Evolutionary conservation across 2,113 vertebrate species (phyloP), one percentile per base, ranked within the genome.

Genomic region (Anoplopoma fimbria): DNA sequence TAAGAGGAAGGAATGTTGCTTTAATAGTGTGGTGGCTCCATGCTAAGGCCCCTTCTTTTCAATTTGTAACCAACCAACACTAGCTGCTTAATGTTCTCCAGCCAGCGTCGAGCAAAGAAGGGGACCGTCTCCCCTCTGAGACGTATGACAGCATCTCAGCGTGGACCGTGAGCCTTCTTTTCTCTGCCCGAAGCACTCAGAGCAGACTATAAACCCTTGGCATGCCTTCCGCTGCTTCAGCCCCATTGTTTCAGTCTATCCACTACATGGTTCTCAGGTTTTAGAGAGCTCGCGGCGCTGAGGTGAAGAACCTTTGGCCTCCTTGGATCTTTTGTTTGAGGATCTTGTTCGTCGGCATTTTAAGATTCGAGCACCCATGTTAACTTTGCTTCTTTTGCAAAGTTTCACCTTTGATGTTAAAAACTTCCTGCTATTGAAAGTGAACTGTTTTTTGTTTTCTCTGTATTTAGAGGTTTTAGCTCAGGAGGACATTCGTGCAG

Each of bases 1-100:
- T 92, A 84, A 92, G 86, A 85, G 91, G 87, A 95, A 95, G 92
- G 91, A 95, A 95, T 95, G 93, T 61, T 93, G 87, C 79, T 95
- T 92, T 95, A 94, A 93, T 94, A 88, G 93, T 90, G 88, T 86
- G 91, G 91, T 89, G 86, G 89, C 89, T 93, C 90, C 87, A 79
- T 89, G 76, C 90, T 81, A 80, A 89, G 89, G 90, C 91, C 91
- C 89, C 89, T 88, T 89, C 88, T 89, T 93, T 94, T 91, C 83
- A 91, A 79, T 79, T 87, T 69, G 85, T 86, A 89, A 92, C 90
- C 72, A 81, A 85, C 84, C 79, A 70, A 74, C 85, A 68, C 82
- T 75, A 25, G 88, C 81, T 80, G 65, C 87, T 85, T 91, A 89
- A 84, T 80, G 81, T 85, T 82, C 88, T 81, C 81, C 82, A 80